Base-by-base conservation (phyloP, 2,113 vertebrate genomes). In the Eupsittula cactorum region DNA sequence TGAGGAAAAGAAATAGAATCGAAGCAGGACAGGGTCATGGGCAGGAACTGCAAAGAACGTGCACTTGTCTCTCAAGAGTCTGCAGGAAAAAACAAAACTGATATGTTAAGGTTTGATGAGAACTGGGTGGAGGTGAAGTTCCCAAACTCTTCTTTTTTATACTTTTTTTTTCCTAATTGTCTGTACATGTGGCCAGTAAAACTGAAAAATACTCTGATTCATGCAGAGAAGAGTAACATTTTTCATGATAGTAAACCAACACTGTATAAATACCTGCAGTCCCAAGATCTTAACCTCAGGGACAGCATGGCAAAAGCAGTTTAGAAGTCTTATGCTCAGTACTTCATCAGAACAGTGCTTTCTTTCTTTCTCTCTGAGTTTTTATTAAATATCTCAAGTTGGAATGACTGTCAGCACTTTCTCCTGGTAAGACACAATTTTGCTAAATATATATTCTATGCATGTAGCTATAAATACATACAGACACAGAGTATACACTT, bases 391-490 rank as follows among this genome's bases (percentile, higher is more conserved):
- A 78, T 75, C 69, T 91, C 76, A 77, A 83, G 29, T 41, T 84
- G 83, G 82, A 75, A 77, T 94, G 68, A 90, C 88, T 94, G 87
- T 92, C 76, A 95, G 88, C 79, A 86, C 85, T 95, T 96, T 94
- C 68, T 95, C 74, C 82, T 92, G 31, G 39, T 88, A 90, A 88
- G 73, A 84, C 55, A 75, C 42, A 73, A 68, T 73, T 96, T 94
- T 84, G 33, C 91, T 90, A 93, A 95, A 96, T 93, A 90, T 62
- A 82, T 88, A 68, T 78, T 73, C 76, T 81, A 8, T 52, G 71
- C 68, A 15, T 55, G 27, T 65, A 81, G 35, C 89, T 91, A 84
- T 71, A 92, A 91, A 91, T 96, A 92, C 15, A 16, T 49, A 31
- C 42, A 92, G 44, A 59, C 52, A 29, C 1, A 77, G 10, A 64